Conservation (phyloP, 2,797 vertebrate species). For the Cuniculus paca region DNA sequence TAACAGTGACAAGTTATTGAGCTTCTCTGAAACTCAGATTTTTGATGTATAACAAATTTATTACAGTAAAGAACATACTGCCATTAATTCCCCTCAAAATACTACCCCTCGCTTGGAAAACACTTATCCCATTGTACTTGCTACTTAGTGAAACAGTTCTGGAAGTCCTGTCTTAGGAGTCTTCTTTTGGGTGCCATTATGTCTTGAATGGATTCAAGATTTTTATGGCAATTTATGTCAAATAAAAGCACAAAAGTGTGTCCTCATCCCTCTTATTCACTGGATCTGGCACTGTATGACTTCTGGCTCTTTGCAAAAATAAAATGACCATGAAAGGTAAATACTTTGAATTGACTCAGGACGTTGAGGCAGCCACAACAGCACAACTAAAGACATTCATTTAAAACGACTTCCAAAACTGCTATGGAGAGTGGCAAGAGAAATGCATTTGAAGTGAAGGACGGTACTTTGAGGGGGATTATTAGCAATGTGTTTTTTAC, state of each 20-base stretch:
- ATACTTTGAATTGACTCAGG: neutral
- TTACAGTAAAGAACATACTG: neutral
- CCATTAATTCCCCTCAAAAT: neutral
- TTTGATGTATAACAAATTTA: neutral
- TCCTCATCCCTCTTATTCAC: neutral
- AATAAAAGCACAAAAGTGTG: neutral
- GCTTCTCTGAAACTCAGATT: neutral
- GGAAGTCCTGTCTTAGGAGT: neutral
- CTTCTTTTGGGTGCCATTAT: neutral
- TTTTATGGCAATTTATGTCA: neutral
- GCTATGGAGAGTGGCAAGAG: neutral
- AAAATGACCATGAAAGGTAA: neutral
- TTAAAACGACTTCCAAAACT: neutral
- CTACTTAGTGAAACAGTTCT: neutral
- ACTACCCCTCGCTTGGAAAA: neutral
- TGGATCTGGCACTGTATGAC: neutral
- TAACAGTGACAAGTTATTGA: neutral
- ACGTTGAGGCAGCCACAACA: neutral
- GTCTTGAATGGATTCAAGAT: neutral
- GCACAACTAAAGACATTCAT: neutral
- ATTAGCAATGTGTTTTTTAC: neutral
- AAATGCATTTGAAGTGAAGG: neutral
- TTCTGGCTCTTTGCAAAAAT: neutral
- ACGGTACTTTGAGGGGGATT: neutral
- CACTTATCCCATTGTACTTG: neutral